phyloP scores from a whole-genome alignment of 2,888 invertebrate genomes.

The Habrosyne pyritoides region DNA sequence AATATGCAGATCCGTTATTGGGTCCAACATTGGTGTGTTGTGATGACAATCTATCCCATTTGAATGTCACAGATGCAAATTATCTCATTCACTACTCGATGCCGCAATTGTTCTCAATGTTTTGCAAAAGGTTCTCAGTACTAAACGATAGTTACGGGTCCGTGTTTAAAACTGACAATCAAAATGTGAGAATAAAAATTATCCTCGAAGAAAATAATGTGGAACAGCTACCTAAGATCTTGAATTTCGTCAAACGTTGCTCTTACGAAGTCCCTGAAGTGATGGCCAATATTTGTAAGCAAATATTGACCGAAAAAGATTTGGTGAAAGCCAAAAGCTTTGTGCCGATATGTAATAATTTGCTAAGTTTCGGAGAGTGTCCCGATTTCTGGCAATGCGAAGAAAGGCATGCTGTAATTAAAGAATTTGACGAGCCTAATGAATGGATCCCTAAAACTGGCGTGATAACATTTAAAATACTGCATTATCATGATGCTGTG shows the following conservation, averaged over 20 bases:
- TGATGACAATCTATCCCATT: constrained; percentile 85
- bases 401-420: constrained; percentile 85
- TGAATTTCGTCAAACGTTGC: constrained; percentile 82
- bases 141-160: constrained; percentile 85
- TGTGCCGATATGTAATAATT: constrained; percentile 82
- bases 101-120: constrained; percentile 85
- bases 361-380: constrained; percentile 87
- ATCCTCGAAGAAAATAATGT: constrained; percentile 84
- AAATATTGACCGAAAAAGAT: constrained; percentile 65
- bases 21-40: constrained; percentile 86
- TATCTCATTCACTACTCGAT: constrained; percentile 89
- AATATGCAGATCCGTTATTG: constrained; percentile 62
- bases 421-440: constrained; percentile 78
- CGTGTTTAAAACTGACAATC: constrained; percentile 51
- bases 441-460: constrained; percentile 81
- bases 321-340: constrained; percentile 62
- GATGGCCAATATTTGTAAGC: constrained; percentile 55
- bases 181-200: constrained; percentile 72
- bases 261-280: constrained; percentile 59
- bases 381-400: constrained; percentile 80
- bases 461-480: constrained; percentile 81
- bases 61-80: constrained; percentile 86
- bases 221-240: constrained; percentile 84
- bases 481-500: constrained; percentile 83
- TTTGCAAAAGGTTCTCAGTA: constrained; percentile 87